Conservation (phyloP, 2,113 vertebrate species). For the Gobiocypris rarus region DNA sequence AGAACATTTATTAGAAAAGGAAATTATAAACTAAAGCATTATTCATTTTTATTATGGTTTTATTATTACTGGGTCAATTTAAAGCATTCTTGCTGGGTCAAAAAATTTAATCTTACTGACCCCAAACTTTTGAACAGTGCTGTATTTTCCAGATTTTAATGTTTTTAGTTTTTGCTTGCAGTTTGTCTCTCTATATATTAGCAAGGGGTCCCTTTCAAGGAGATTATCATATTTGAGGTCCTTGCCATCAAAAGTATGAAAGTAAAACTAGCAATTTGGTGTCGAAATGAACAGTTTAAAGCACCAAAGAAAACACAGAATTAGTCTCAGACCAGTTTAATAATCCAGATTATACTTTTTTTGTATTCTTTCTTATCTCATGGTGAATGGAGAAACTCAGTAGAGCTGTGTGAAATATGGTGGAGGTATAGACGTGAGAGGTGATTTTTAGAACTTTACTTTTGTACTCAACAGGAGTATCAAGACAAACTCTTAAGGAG, state of each 20-base stretch:
- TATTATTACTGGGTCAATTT: neutral
- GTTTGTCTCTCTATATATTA: neutral
- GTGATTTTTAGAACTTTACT: neutral
- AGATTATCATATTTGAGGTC: neutral
- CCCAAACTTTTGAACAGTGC: neutral
- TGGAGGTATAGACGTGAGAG: neutral
- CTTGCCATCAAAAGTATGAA: neutral
- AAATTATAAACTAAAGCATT: too few relatives aligned
- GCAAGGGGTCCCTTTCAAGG: neutral
- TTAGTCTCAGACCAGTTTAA: neutral
- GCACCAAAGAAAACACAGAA: neutral
- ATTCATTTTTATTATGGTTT: neutral
- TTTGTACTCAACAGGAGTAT: slow-evolving; percentile 11
- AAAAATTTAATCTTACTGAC: neutral
- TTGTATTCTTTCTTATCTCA: neutral
- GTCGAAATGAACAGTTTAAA: neutral
- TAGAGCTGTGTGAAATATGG: neutral
- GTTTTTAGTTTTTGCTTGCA: neutral
- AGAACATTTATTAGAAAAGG: neutral
- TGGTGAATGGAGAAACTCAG: neutral
- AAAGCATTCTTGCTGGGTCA: neutral
- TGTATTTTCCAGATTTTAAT: neutral
- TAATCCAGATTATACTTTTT: neutral
- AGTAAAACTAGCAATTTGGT: too few relatives aligned
- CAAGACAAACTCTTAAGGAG: slow-evolving; percentile 13